phyloP scores from a whole-genome alignment of 2,113 vertebrate genomes.

The Ivindomyrus marchei region DNA sequence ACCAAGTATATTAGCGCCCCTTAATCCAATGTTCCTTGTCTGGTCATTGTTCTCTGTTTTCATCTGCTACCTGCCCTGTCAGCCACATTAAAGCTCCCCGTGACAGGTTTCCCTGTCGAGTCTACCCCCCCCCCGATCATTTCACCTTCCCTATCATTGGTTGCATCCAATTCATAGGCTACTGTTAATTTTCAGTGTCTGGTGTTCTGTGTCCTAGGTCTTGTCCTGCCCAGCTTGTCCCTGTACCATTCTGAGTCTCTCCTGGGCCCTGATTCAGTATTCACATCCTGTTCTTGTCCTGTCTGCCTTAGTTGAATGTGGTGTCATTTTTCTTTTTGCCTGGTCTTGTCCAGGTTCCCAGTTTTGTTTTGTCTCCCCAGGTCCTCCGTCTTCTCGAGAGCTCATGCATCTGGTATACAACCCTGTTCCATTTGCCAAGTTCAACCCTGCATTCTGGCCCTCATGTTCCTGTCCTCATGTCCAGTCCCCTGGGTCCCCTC shows the following conservation, averaged over 20 bases:
- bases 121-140: no score
- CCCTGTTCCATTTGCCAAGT: background rate
- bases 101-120: no score
- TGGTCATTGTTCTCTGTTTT: no score
- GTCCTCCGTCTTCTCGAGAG: background rate
- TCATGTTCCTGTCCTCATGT: background rate
- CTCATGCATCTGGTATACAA: background rate
- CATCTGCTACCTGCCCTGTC: no score
- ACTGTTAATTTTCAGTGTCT: background rate
- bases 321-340: background rate
- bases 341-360: background rate
- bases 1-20: no score
- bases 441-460: background rate
- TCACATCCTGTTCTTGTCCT: background rate
- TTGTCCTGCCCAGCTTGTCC: background rate
- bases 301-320: background rate
- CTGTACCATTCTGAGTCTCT: background rate
- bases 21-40: no score
- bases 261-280: background rate
- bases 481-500: background rate
- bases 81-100: no score
- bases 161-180: background rate
- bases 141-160: background rate
- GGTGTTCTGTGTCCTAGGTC: background rate
- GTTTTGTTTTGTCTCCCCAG: background rate